Evolutionary conservation across 2,888 invertebrate genomes (phyloP).

Genomic region (Drosophila mimica): DNA sequence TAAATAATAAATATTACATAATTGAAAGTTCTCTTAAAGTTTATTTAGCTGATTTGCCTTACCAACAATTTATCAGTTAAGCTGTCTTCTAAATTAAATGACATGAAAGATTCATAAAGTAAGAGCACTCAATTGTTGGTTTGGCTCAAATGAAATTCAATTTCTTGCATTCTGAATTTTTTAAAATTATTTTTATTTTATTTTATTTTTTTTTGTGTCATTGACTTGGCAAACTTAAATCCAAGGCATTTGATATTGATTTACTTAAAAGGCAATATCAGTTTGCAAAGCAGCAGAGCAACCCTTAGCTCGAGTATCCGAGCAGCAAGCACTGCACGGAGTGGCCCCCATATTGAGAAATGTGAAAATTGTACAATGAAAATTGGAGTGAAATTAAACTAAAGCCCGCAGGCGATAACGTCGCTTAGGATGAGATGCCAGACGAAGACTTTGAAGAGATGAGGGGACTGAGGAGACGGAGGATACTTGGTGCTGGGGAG

Average conservation of each 20-base stretch:
- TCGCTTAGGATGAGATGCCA: conserved; percentile 26
- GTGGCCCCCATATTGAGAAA: conserved; percentile 62
- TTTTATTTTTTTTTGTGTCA: conserved; percentile 19
- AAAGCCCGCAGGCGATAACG: conserved; percentile 71
- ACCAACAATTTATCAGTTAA: background rate
- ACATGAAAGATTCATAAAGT: background rate
- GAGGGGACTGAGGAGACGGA: conserved; percentile 1
- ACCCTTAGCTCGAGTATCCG: conserved; percentile 52
- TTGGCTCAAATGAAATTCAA: background rate
- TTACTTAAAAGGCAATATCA: conserved; percentile 79
- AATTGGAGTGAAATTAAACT: conserved; percentile 78
- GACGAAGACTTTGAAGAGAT: background rate
- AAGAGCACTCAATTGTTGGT: conserved; percentile 26
- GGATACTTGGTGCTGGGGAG: background rate
- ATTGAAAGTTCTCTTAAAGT: background rate
- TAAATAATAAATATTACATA: background rate
- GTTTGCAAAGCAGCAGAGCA: conserved; percentile 59
- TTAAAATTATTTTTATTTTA: background rate
- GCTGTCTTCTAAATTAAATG: background rate
- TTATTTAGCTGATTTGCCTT: background rate
- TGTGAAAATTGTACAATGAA: conserved; percentile 79
- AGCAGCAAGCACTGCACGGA: conserved; percentile 2
- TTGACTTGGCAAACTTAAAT: conserved; percentile 73
- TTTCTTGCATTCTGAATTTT: conserved; percentile 30
- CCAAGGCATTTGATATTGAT: conserved; percentile 76